A percentile compares a stretch with the other conserved stretches of the same genome.
phyloP scores from a whole-genome alignment of 2,888 invertebrate genomes.

The Melieria omissa region DNA sequence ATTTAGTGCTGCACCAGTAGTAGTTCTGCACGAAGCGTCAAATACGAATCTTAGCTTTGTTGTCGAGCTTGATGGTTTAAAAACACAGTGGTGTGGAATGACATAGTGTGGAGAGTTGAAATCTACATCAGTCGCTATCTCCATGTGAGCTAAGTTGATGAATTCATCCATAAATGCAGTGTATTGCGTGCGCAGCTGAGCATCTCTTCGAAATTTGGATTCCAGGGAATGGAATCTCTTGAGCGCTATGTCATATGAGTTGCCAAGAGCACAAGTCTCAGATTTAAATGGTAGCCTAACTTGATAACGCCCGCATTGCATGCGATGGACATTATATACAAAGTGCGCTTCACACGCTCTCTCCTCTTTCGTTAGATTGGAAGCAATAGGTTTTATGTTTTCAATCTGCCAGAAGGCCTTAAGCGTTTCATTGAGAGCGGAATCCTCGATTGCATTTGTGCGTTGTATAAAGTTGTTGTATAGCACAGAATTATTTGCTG shows the following conservation, averaged over 20 bases:
- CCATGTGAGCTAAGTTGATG: constrained; percentile 27
- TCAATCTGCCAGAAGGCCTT: constrained; percentile 20
- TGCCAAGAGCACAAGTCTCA: constrained; percentile 17
- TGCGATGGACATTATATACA: constrained; percentile 3
- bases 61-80: constrained; percentile 31
- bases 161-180: constrained; percentile 18
- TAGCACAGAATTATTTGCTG: background rate
- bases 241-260: constrained; percentile 29
- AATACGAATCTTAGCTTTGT: constrained; percentile 35
- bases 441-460: background rate
- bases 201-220: constrained; percentile 27
- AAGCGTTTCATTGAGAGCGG: background rate
- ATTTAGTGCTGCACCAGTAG: constrained; percentile 30
- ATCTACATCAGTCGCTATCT: constrained; percentile 17
- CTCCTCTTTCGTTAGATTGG: constrained; percentile 10
- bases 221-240: constrained; percentile 36
- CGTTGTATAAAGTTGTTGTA: background rate
- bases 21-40: constrained; percentile 29
- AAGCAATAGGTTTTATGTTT: background rate
- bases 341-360: constrained; percentile 15
- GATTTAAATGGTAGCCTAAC: constrained; percentile 26
- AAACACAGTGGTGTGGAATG: constrained; percentile 35
- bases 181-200: constrained; percentile 23
- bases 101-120: constrained; percentile 28
- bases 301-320: constrained; percentile 22